A percentile compares a stretch with the other conserved stretches of the same genome.
Conservation (phyloP, 2,113 vertebrate genomes). For the Melierax canorus region DNA sequence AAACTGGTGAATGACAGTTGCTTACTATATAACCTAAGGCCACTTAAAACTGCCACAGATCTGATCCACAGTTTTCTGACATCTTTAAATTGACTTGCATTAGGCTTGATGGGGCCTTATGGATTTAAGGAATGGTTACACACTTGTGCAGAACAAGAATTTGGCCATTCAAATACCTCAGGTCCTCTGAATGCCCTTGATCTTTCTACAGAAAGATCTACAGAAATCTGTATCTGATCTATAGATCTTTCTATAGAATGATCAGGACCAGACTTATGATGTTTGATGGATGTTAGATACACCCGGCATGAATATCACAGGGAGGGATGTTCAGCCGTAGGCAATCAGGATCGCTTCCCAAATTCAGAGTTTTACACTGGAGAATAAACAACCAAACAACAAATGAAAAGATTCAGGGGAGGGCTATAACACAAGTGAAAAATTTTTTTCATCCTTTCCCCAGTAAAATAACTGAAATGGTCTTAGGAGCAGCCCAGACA, state of each 20-base stretch:
- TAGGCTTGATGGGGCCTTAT: not conserved
- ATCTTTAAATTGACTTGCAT: not conserved
- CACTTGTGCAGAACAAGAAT: not conserved
- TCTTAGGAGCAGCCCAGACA: not conserved
- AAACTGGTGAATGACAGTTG: not conserved
- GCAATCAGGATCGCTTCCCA: not conserved
- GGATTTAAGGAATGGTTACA: not conserved
- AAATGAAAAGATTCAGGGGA: not conserved
- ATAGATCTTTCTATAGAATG: not conserved
- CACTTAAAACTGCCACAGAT: not conserved
- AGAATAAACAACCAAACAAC: not conserved
- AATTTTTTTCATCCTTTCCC: not conserved
- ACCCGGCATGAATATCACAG: not conserved
- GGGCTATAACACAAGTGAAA: not conserved
- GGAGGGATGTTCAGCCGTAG: not conserved
- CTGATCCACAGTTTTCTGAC: not conserved
- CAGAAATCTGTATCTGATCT: not conserved
- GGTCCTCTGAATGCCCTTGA: not conserved
- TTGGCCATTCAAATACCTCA: not conserved
- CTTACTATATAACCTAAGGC: not conserved
- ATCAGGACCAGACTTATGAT: not conserved
- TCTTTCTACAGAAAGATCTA: not conserved
- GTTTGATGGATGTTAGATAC: not conserved
- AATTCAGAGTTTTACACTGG: not conserved
- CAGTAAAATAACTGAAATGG: not conserved